Conservation (phyloP, 2,113 vertebrate genomes). For the Ceuthmochares aereus region DNA sequence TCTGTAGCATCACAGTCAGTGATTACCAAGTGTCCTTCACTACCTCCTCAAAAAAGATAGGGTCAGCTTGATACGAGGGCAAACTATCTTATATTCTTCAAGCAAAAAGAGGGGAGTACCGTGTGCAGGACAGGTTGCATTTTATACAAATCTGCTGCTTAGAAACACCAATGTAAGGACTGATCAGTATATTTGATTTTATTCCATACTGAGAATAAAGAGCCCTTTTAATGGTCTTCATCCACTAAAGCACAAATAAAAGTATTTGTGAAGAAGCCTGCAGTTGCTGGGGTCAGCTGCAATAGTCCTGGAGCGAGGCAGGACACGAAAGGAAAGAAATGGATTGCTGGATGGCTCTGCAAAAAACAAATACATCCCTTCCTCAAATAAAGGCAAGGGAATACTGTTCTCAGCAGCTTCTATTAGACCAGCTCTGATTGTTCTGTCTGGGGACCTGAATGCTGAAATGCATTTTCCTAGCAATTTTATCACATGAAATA, state of each 20-base stretch:
- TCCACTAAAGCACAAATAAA: not conserved
- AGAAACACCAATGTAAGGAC: not conserved
- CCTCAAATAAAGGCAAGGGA: not conserved
- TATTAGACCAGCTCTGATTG: not conserved
- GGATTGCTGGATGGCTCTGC: not conserved
- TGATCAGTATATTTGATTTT: not conserved
- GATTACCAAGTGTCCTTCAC: not conserved
- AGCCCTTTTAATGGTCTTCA: not conserved
- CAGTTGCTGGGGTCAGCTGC: not conserved
- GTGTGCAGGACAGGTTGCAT: not conserved
- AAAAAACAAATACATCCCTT: constrained; percentile 10
- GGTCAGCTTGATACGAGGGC: not conserved
- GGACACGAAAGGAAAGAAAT: not conserved
- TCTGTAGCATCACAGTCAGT: not conserved
- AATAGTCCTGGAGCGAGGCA: not conserved
- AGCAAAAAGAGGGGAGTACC: not conserved
- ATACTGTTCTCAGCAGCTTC: not conserved
- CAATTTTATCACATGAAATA: constrained; percentile 41
- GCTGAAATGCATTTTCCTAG: constrained; percentile 17
- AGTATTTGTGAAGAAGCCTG: not conserved
- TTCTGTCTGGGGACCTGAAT: not conserved
- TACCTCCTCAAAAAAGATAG: not conserved
- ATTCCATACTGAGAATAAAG: not conserved
- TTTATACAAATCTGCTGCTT: not conserved
- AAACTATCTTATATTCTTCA: not conserved